phyloP scores from a whole-genome alignment of 2,797 vertebrate species.

The Borostomias antarcticus region DNA sequence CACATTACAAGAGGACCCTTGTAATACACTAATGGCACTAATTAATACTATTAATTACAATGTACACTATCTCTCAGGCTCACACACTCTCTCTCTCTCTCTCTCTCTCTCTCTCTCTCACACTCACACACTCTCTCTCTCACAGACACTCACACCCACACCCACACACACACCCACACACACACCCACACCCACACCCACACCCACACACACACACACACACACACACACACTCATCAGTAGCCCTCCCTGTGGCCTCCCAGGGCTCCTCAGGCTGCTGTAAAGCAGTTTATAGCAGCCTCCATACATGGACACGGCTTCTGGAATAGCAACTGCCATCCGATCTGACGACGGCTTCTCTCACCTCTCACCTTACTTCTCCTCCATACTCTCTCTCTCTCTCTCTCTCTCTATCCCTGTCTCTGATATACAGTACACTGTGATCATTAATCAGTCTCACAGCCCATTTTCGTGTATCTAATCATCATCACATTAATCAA shows the following conservation, averaged over 20 bases:
- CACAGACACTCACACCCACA: neutral
- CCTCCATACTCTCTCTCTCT: constrained; percentile 5
- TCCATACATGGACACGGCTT: constrained; percentile 83
- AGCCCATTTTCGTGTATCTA: neutral
- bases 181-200: constrained; percentile 18
- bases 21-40: neutral
- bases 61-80: neutral
- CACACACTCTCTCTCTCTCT: neutral
- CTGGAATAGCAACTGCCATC: constrained; percentile 85
- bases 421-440: neutral
- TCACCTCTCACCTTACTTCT: constrained; percentile 65
- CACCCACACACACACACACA: constrained; percentile 14
- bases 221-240: constrained; percentile 12
- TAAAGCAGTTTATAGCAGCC: constrained; percentile 83
- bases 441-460: neutral
- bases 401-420: neutral
- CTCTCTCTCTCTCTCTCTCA: neutral
- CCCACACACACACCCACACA: neutral
- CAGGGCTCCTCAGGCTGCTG: constrained; percentile 44
- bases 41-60: no score
- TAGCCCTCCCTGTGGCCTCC: constrained; percentile 48
- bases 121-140: neutral
- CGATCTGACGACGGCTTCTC: constrained; percentile 66
- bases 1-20: neutral
- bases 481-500: no score